Conservation (phyloP, 30 jellyfish, hydroid and myxozoan genomes). For the Aurelia coerulea region DNA sequence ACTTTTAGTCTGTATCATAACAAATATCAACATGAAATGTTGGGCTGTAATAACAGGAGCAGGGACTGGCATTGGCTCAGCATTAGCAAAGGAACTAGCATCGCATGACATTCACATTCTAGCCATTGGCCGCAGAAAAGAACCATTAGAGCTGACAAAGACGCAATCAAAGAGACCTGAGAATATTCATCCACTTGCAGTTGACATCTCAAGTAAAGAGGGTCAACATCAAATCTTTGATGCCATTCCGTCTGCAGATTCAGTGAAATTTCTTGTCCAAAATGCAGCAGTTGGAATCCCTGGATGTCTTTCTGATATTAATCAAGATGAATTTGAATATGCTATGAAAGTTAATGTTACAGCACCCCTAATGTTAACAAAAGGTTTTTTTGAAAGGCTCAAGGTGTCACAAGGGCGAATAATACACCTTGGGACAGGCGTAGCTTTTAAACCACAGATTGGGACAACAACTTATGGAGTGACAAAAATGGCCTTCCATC, state of each 20-base stretch:
- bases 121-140: conserved; percentile 49
- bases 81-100: conserved; percentile 48
- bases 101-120: conserved; percentile 17
- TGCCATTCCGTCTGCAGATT: conserved; percentile 15
- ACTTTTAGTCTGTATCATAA: no score
- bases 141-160: conserved; percentile 27
- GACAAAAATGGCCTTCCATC: conserved; percentile 64
- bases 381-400: conserved; percentile 8
- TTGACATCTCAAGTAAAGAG: conserved; percentile 24
- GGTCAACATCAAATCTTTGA: conserved; percentile 13
- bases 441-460: conserved; percentile 54
- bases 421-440: conserved; percentile 64
- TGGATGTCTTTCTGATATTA: conserved; percentile 18
- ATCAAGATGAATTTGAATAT: conserved; percentile 50
- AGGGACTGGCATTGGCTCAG: conserved; percentile 66
- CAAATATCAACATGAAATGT: not conserved
- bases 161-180: conserved; percentile 1
- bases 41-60: conserved; percentile 73
- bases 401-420: conserved; percentile 33
- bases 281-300: conserved; percentile 71
- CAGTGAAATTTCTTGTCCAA: conserved; percentile 43
- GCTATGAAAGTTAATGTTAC: conserved; percentile 61
- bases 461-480: conserved; percentile 67
- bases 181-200: conserved; percentile 6
- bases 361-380: conserved; percentile 36